These are phyloP conservation scores for Prunella fulvescens DNA, from an alignment of 2,113 vertebrate genomes.

Conservation along the genomic window DNA sequence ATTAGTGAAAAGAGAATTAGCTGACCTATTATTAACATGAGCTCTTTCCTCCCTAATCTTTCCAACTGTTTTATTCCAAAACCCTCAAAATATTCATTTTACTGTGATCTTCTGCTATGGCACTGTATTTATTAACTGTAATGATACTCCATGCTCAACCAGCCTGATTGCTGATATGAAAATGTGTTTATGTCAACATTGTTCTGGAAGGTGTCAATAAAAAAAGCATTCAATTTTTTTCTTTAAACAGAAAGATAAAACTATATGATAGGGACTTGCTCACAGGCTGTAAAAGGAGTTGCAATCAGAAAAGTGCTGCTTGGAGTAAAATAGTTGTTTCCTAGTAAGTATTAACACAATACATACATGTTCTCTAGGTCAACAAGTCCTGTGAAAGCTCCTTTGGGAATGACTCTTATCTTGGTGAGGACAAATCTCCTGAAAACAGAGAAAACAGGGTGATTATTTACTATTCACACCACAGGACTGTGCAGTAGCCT, in stretches of 20 bases:
- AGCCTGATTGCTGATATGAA: not conserved
- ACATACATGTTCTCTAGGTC: conserved; percentile 83
- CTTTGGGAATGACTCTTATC: conserved; percentile 74
- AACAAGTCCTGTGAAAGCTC: conserved; percentile 73
- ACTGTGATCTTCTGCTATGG: not conserved
- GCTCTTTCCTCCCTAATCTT: not conserved
- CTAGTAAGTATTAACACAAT: not conserved
- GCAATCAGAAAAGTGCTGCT: not conserved
- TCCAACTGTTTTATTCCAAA: not conserved
- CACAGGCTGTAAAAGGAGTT: not conserved
- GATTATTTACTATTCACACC: not conserved
- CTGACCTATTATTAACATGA: not conserved
- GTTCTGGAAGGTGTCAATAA: not conserved
- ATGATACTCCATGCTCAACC: not conserved
- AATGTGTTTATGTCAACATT: not conserved
- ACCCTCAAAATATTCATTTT: not conserved
- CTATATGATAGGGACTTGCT: not conserved
- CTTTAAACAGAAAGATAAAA: not conserved
- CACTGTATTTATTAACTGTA: not conserved
- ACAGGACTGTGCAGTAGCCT: not conserved
- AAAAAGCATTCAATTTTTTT: not conserved
- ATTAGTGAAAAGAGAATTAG: not conserved
- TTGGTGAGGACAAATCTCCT: conserved; percentile 82
- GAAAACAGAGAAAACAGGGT: conserved; percentile 58
- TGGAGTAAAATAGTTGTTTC: not conserved